Base-by-base conservation (phyloP, 2,888 invertebrate species). In the Siphlonurus alternatus region DNA sequence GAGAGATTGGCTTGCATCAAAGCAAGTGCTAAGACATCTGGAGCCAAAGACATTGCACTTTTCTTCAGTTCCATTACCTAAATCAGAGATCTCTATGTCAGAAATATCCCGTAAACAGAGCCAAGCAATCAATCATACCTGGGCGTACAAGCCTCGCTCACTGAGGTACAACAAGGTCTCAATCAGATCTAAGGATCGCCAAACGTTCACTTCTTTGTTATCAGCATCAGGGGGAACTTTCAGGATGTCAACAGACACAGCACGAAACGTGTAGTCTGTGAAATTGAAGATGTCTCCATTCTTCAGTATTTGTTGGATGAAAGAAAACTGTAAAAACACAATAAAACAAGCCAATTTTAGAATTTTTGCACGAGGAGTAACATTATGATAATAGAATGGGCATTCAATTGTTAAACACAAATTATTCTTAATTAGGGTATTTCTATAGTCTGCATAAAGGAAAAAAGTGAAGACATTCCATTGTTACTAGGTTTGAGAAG, bases 191-290 rank as follows among this genome's bases (percentile, higher is more conserved):
- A 96, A 76, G 1, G 93, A 95, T 69, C 93, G 87, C 97, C 97
- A 98, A 22, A 89, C 89, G 59, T 88, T 85, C 60, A 95, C 84
- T 74, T 96, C 96, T 74, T 95, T 92, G 74, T 93, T 93, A 70
- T 96, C 94, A 23, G 88, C 87, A 78, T 98, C 98, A 0, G 97
- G 97, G 3, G 91, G 88, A 15, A 93, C 88, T 78, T 99, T 99
- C 53, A 98, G 76, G 68, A 92, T 83, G 71, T 96, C 94, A 59
- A 92, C 86, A 1, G 88, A 83, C 1, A 96, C 92, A 1, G 89
- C 84, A 70, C 88, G 88, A 74, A 88, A 93, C 0, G 91, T 88
- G 75, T 90, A 88, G 74, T 97, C 96, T 25, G 92, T 89, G 74
- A 99, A 90, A 72, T 92, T 92, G 76, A 98, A 95, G 68, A 98